phyloP scores from a whole-genome alignment of 2,797 vertebrate genomes.

The Poeciliopsis turneri region DNA sequence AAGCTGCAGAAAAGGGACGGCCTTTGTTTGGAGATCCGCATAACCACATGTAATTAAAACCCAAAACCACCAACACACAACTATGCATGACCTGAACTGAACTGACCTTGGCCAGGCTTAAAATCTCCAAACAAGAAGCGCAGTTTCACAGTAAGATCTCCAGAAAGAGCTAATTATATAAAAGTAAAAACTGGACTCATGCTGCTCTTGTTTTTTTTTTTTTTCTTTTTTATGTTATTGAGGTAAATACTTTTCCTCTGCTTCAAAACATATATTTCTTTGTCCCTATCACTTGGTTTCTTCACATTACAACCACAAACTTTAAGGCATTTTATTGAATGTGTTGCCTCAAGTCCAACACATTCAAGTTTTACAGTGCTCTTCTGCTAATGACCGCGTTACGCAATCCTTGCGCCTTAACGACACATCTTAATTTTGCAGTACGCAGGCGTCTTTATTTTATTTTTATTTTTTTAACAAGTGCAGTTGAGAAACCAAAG shows the following conservation, averaged over 20 bases:
- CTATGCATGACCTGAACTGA: constrained; percentile 55
- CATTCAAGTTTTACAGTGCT: neutral
- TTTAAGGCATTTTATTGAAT: neutral
- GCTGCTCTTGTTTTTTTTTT: neutral
- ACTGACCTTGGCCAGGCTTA: constrained; percentile 47
- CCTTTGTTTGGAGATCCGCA: constrained; percentile 32
- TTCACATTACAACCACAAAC: neutral
- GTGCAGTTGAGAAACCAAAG: neutral
- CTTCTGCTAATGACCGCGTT: neutral
- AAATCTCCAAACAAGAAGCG: constrained; percentile 47
- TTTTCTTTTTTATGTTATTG: neutral
- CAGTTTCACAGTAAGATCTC: constrained; percentile 2
- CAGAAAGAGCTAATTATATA: neutral
- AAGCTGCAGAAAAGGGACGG: neutral
- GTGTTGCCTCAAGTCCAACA: neutral
- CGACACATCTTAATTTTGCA: neutral
- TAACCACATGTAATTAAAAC: constrained; percentile 67
- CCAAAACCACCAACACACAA: constrained; percentile 59
- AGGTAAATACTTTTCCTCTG: neutral
- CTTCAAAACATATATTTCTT: neutral
- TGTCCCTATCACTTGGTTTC: neutral
- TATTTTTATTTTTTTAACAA: neutral
- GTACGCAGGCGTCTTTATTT: neutral
- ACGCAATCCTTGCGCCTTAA: neutral
- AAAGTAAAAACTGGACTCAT: neutral